These are phyloP conservation scores for Helicoverpa assulta DNA, from an alignment of 2,888 invertebrate genomes.

Conservation along the genomic window DNA sequence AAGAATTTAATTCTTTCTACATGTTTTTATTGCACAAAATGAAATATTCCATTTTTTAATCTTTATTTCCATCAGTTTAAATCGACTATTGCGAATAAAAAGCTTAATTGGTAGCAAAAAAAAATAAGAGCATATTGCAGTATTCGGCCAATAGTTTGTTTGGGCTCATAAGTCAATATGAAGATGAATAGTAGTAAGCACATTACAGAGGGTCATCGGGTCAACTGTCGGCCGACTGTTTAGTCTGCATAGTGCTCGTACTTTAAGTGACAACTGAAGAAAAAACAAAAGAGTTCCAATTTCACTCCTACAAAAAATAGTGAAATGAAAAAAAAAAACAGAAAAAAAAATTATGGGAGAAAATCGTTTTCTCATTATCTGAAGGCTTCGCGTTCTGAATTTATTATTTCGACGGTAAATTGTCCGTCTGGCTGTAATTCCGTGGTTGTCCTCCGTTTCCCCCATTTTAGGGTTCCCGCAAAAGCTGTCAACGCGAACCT, in stretches of 20 bases:
- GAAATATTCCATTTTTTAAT: neutral
- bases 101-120: neutral
- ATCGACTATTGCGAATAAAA: neutral
- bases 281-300: constrained; percentile 35
- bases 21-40: constrained; percentile 1
- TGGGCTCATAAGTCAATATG: too few relatives aligned
- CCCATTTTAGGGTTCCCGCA: constrained; percentile 42
- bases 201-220: too few relatives aligned
- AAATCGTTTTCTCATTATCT: constrained; percentile 64
- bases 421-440: constrained; percentile 58
- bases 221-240: too few relatives aligned
- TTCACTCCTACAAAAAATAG: constrained; percentile 30
- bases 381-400: constrained; percentile 52
- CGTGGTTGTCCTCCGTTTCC: constrained; percentile 39
- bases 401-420: constrained; percentile 62
- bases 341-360: constrained; percentile 47
- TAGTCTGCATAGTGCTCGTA: too few relatives aligned
- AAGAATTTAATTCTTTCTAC: too few relatives aligned
- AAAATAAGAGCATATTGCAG: neutral
- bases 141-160: too few relatives aligned
- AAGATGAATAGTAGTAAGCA: too few relatives aligned
- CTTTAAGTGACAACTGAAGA: constrained; percentile 18
- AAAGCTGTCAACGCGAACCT: constrained; percentile 39
- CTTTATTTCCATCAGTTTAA: constrained; percentile 1
- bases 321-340: constrained; percentile 26